Evolutionary conservation across 2,797 vertebrate genomes (phyloP).

Genomic region (Lepidocolaptes lacrymiger): DNA sequence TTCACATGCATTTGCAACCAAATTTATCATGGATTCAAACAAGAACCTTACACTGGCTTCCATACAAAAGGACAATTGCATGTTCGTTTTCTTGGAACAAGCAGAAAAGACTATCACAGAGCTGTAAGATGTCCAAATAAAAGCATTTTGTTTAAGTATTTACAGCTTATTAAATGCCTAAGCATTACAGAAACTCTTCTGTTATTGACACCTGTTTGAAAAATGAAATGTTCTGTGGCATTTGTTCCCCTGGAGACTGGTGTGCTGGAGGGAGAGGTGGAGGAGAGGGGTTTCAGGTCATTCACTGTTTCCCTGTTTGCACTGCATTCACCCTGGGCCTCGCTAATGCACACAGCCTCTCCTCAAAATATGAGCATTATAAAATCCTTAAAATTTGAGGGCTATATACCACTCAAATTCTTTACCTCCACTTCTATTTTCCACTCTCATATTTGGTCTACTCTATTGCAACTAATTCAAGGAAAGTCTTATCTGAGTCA

Average conservation of each 20-base stretch:
- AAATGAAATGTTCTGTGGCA: neutral
- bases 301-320: neutral
- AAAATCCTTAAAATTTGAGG: neutral
- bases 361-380: neutral
- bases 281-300: neutral
- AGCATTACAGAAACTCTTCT: neutral
- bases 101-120: neutral
- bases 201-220: slow-evolving; percentile 12
- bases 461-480: neutral
- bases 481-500: neutral
- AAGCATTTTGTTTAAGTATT: neutral
- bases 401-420: neutral
- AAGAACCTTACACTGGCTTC: neutral
- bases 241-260: neutral
- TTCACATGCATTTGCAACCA: neutral
- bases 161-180: neutral
- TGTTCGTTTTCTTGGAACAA: neutral
- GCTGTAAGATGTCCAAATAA: neutral
- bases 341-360: neutral
- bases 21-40: slow-evolving; percentile 25
- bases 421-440: neutral
- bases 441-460: neutral
- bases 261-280: neutral
- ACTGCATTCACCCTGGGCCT: neutral
- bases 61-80: neutral